A percentile compares a stretch with the other conserved stretches of the same genome.
phyloP scores from a whole-genome alignment of 2,797 vertebrate genomes.

The Spheniscus humboldti region DNA sequence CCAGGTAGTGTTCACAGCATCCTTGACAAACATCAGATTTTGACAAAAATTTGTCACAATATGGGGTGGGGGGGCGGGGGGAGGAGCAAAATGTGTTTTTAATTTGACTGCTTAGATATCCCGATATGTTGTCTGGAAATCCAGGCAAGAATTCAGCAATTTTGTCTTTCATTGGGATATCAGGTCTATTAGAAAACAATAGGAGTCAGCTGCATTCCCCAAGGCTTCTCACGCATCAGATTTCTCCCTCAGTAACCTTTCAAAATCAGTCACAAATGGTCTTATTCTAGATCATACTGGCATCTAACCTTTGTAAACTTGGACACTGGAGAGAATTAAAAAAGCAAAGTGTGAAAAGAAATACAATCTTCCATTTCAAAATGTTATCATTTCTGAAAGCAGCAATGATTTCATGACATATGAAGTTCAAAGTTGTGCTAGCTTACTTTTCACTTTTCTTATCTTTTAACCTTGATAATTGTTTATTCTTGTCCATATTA shows the following conservation, averaged over 20 bases:
- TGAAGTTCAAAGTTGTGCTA: slow-evolving; percentile 54
- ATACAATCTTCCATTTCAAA: slow-evolving; percentile 58
- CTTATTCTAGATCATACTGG: slow-evolving; percentile 64
- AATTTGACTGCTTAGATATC: neutral
- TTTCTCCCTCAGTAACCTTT: slow-evolving; percentile 68
- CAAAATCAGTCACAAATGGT: slow-evolving; percentile 56
- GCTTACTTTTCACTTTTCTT: neutral
- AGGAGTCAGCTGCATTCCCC: neutral
- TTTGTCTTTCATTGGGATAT: neutral
- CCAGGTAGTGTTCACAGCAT: neutral
- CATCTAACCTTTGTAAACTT: slow-evolving; percentile 72
- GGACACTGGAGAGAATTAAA: slow-evolving; percentile 40
- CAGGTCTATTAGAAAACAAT: slow-evolving; percentile 10
- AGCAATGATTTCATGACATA: slow-evolving; percentile 32
- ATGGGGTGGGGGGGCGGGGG: neutral
- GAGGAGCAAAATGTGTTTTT: neutral
- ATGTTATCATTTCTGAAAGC: slow-evolving; percentile 33
- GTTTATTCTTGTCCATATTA: neutral
- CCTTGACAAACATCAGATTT: neutral
- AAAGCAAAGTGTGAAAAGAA: slow-evolving; percentile 49
- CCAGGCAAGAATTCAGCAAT: neutral
- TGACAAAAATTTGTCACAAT: neutral
- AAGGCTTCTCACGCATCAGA: neutral
- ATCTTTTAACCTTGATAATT: neutral
- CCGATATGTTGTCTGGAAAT: neutral